Conservation (phyloP, 1,140 invertebrate genomes). For the Pachyrhynchus sulphureomaculatus region DNA sequence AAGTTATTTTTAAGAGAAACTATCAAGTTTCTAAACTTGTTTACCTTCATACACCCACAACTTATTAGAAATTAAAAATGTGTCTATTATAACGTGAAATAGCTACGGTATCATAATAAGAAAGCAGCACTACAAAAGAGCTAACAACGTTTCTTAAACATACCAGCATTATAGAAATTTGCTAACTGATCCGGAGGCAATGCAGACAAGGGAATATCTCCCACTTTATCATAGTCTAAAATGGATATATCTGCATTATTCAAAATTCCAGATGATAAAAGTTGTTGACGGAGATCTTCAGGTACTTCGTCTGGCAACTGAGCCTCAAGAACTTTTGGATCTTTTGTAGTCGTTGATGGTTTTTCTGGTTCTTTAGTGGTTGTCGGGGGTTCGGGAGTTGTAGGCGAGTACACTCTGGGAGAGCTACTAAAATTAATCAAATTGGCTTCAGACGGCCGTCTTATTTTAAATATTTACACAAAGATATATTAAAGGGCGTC, state of each 20-base stretch:
- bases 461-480: too few species aligned
- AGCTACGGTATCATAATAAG: too few species aligned
- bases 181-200: slow-evolving; percentile 82
- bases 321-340: slow-evolving; percentile 55
- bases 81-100: too few species aligned
- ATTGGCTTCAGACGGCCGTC: neutral
- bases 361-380: slow-evolving; percentile 46
- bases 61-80: too few species aligned
- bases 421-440: slow-evolving; percentile 13
- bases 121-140: too few species aligned
- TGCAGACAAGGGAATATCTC: slow-evolving; percentile 80
- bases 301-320: slow-evolving; percentile 83
- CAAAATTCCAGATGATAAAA: slow-evolving; percentile 80
- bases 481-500: too few species aligned
- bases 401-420: slow-evolving; percentile 24
- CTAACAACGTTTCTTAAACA: too few species aligned
- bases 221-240: slow-evolving; percentile 82
- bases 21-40: too few species aligned
- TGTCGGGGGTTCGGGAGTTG: slow-evolving; percentile 44
- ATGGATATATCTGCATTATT: slow-evolving; percentile 85
- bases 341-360: slow-evolving; percentile 50
- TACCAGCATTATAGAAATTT: slow-evolving; percentile 76
- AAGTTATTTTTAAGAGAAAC: too few species aligned
- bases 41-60: too few species aligned
- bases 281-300: slow-evolving; percentile 77